Evolutionary conservation across 2,888 invertebrate species (phyloP), one percentile per base, ranked within the genome.

Genomic region (Helleia helle): DNA sequence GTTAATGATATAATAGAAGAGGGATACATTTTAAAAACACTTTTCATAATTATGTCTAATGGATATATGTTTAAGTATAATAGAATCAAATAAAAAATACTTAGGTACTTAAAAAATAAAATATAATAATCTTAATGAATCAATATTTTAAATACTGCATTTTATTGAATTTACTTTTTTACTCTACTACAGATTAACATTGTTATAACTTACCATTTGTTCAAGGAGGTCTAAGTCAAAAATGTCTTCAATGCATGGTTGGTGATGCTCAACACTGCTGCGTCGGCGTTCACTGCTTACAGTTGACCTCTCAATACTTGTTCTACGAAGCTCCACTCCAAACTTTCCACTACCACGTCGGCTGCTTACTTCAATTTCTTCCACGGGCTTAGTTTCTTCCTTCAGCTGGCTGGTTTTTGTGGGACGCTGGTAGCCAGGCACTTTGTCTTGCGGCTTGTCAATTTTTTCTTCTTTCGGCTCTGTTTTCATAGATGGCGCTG

Each of bases 181-280:
- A 30, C 8, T 18, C 24, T 8, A 27, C 9, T 27, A 24, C 18
- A 56, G 52, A 58, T n/a, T n/a, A n/a, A 50, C 56, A 38, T 18
- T 11, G 44, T 34, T 52, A 27, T 49, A 62, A 85, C 87, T 87
- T 65, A 90, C 90, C 87, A 93, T 87, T 74, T 87, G 87, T 72
- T 93, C 93, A 43, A 93, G 81, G 53, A 91, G 76, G 58, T 88
- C 87, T 50, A 92, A 59, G 55, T 93, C 92, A 52, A 87, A 90
- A 48, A 93, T 90, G 51, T 91, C 90, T 69, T 93, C 93, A 51
- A 93, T 89, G 56, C 88, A 87, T 51, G 87, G 76, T 55, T 86
- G 70, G 48, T 67, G 62, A 51, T 86, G 83, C 40, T 86, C 86
- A 27, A 76, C 68, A 46, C 85, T 83, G 54, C 81, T 74, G 24